Conservation (phyloP, 2,888 invertebrate species). For the Charanyca ferruginea region DNA sequence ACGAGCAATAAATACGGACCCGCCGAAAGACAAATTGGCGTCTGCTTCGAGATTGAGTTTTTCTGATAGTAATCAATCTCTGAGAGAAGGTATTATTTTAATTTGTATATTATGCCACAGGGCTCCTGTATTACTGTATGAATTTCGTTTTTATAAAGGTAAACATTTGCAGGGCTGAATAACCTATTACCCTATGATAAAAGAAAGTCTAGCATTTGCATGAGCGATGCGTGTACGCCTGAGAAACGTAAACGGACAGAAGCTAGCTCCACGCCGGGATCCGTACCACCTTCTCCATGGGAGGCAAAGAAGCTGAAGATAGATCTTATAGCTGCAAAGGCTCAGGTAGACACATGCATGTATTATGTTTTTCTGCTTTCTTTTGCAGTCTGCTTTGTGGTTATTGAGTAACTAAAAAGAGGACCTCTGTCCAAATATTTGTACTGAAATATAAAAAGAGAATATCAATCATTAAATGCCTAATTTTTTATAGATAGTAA, state of each 20-base stretch:
- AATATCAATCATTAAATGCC: neutral
- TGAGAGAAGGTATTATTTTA: constrained; percentile 81
- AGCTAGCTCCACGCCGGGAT: constrained; percentile 72
- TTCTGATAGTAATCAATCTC: constrained; percentile 85
- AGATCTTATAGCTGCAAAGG: constrained; percentile 92
- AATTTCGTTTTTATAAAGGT: neutral
- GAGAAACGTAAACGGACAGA: constrained; percentile 83
- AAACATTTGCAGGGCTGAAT: constrained; percentile 73
- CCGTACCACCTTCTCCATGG: constrained; percentile 91
- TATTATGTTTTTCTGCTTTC: neutral
- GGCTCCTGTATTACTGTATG: neutral
- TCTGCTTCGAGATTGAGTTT: constrained; percentile 86
- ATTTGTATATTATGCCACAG: neutral
- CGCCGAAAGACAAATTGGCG: constrained; percentile 87
- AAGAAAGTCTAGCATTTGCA: constrained; percentile 81
- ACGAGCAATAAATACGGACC: constrained; percentile 86
- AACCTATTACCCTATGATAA: constrained; percentile 82
- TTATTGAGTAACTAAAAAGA: too few relatives aligned
- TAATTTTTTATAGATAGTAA: constrained; percentile 83
- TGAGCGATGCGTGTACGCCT: constrained; percentile 76
- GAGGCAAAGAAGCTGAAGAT: constrained; percentile 92
- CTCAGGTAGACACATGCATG: constrained; percentile 79
- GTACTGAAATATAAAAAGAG: too few relatives aligned
- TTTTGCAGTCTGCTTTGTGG: too few relatives aligned
- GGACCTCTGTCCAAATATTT: too few relatives aligned